Conservation (phyloP, 2,888 invertebrate species). For the Chymomyza fuscimana region DNA sequence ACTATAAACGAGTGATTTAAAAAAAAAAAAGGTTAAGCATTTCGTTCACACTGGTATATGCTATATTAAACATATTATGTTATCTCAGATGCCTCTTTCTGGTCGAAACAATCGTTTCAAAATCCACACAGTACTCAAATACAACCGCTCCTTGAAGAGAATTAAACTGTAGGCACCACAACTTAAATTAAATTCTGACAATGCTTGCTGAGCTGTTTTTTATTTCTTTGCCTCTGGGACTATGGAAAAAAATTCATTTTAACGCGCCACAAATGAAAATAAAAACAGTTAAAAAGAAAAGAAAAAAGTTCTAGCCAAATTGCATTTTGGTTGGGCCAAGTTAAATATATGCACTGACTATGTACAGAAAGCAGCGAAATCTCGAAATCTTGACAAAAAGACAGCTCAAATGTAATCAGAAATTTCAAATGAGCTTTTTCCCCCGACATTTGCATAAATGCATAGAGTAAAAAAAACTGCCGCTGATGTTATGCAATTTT, state of each 20-base stretch:
- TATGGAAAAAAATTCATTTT: conserved; percentile 16
- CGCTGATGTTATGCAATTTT: conserved; percentile 43
- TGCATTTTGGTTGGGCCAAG: not conserved
- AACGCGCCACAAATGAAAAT: conserved; percentile 16
- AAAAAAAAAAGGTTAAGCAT: no score
- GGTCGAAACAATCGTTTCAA: not conserved
- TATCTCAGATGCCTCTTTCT: not conserved
- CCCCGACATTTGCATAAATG: conserved; percentile 56
- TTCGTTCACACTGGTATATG: not conserved
- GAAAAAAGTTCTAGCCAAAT: conserved; percentile 10
- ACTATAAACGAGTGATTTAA: no score
- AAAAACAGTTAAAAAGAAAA: not conserved
- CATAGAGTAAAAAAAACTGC: conserved; percentile 12
- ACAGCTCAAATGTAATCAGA: conserved; percentile 52
- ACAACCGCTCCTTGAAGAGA: not conserved
- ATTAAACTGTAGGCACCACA: not conserved
- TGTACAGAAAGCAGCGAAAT: no score
- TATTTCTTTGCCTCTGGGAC: not conserved
- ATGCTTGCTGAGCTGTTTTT: not conserved
- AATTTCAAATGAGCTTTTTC: conserved; percentile 44
- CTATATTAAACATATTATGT: not conserved
- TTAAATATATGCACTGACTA: conserved; percentile 39
- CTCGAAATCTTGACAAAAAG: conserved; percentile 29
- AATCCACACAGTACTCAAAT: no score
- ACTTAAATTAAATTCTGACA: not conserved